Base-by-base conservation (phyloP, 2,888 invertebrate species). In the Ametastegia equiseti region DNA sequence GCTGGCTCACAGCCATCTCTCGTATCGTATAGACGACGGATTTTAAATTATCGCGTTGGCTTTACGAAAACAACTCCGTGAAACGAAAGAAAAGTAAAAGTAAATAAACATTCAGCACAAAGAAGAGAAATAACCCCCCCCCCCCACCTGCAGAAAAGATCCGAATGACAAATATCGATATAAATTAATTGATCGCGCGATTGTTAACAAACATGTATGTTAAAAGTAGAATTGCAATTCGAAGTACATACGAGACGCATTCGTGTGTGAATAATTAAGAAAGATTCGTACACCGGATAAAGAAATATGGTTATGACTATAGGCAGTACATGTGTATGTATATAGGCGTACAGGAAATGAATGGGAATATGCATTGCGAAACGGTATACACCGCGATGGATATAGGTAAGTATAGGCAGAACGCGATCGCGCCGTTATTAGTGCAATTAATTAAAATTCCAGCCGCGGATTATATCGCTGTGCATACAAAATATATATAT, bases 391-490 rank as follows among this genome's bases (percentile, higher is more conserved):
- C n/a, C n/a, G n/a, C n/a, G n/a, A n/a, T n/a, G n/a, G n/a, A n/a
- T n/a, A n/a, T n/a, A n/a, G n/a, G n/a, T n/a, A n/a, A n/a, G n/a
- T n/a, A n/a, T n/a, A 33, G 33, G 33, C 30, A 63, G 15, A 75
- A 80, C 81, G 80, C 84, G 81, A 69, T 75, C 36, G 82, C 82
- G 82, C 80, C 73, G 86, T 87, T 86, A 84, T 83, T 85, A 83
- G 81, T 82, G 84, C 84, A 85, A 87, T 87, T 86, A 87, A 87
- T 87, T 87, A 86, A 87, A 87, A 87, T 87, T 87, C 85, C 84
- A 83, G 84, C 42, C 23, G 23, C 42, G 19, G 42, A 69, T 42
- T 11, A 2, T 11, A 5, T 23, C 13, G 2, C 9, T 42, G 19
- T n/a, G 19, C 15, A 33, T 33, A 63, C 9, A 27, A 27, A 27